phyloP scores from a whole-genome alignment of 2,888 invertebrate species.

The Torymus auratus region DNA sequence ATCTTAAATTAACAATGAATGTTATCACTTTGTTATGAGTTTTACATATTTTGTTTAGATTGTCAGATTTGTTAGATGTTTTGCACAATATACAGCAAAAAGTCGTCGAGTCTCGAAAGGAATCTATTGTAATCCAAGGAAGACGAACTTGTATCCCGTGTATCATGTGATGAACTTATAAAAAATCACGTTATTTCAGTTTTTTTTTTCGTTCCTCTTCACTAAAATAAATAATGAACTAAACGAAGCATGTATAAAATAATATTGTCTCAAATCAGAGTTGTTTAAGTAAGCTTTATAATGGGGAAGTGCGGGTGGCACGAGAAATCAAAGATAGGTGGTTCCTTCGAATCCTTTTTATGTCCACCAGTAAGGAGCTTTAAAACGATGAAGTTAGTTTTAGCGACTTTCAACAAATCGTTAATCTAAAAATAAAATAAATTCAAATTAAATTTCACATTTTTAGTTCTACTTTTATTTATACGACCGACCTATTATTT shows the following conservation, averaged over 20 bases:
- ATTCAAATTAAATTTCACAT: neutral
- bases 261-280: conserved; percentile 79
- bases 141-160: conserved; percentile 38
- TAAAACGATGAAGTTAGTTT: conserved; percentile 97
- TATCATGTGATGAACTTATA: conserved; percentile 7
- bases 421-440: conserved; percentile 80
- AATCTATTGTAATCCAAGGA: conserved; percentile 37
- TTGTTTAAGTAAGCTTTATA: conserved; percentile 83
- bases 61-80: conserved; percentile 52
- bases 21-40: conserved; percentile 46
- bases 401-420: conserved; percentile 91
- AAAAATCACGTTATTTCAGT: conserved; percentile 25
- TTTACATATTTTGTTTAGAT: conserved; percentile 45
- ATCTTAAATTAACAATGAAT: conserved; percentile 47
- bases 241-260: conserved; percentile 54
- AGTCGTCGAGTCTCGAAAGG: conserved; percentile 18
- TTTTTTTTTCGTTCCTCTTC: conserved; percentile 69
- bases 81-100: conserved; percentile 40
- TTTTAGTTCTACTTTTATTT: neutral
- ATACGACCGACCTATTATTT: too few relatives aligned
- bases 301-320: conserved; percentile 94
- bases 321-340: conserved; percentile 94
- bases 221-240: conserved; percentile 77
- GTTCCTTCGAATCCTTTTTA: conserved; percentile 89
- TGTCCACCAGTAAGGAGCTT: conserved; percentile 95